Evolutionary conservation across 2,888 invertebrate species (phyloP).

Genomic region (Lithophane semibrunnea): DNA sequence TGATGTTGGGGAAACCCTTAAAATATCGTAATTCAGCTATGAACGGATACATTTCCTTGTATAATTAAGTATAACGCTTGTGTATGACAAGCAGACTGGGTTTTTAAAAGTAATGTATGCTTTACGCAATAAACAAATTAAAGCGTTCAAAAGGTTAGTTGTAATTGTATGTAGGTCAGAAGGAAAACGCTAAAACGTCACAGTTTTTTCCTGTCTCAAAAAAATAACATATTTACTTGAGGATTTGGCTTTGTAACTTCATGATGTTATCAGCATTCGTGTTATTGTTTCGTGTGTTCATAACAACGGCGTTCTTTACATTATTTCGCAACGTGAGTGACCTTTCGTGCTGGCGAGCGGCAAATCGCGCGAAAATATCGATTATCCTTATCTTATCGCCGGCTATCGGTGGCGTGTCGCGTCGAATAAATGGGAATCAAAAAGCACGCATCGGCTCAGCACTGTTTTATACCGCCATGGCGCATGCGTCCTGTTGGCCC

Average conservation of each 20-base stretch:
- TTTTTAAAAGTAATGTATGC: constrained; percentile 10
- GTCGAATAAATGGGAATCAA: constrained; percentile 80
- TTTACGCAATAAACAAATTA: constrained; percentile 26
- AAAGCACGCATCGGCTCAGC: constrained; percentile 77
- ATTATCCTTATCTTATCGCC: constrained; percentile 83
- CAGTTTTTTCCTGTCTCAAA: constrained; percentile 60
- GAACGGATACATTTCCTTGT: constrained; percentile 1
- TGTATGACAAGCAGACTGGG: constrained; percentile 3
- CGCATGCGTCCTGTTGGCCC: constrained; percentile 82
- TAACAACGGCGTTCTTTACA: constrained; percentile 71
- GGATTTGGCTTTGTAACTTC: constrained; percentile 38
- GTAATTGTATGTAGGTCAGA: constrained; percentile 54
- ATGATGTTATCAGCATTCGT: constrained; percentile 65
- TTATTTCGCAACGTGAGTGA: constrained; percentile 86
- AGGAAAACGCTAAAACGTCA: constrained; percentile 59
- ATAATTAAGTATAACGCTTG: not conserved
- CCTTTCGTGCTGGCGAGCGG: constrained; percentile 86
- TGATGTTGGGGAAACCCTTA: not conserved
- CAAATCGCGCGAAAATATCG: constrained; percentile 88
- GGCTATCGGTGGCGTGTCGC: constrained; percentile 86
- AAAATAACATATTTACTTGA: constrained; percentile 41
- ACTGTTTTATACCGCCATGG: constrained; percentile 52
- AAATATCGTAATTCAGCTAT: not conserved
- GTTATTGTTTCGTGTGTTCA: constrained; percentile 72
- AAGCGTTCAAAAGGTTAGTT: constrained; percentile 14